Evolutionary conservation across 2,888 invertebrate genomes (phyloP).

Genomic region (Tetheella fluctuosa): DNA sequence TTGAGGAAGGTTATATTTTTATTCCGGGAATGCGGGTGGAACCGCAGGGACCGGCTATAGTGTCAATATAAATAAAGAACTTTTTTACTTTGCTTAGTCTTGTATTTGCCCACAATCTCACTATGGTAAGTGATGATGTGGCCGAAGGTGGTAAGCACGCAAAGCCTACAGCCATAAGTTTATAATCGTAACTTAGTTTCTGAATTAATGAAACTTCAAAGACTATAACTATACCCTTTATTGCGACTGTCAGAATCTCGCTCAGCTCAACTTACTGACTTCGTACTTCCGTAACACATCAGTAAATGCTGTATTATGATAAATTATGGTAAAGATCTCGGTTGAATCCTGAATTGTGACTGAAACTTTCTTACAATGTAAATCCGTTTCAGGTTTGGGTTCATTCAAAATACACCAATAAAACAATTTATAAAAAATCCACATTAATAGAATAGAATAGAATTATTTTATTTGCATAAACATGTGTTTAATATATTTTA

Average conservation of each 20-base stretch:
- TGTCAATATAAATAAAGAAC: too few relatives aligned
- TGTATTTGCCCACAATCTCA: too few relatives aligned
- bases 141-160: too few relatives aligned
- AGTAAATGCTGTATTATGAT: not conserved
- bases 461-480: too few relatives aligned
- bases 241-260: not conserved
- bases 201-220: conserved; percentile 1
- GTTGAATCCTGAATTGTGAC: not conserved
- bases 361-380: not conserved
- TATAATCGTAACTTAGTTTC: not conserved
- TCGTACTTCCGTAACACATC: conserved; percentile 4
- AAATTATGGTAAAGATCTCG: not conserved
- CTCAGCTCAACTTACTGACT: not conserved
- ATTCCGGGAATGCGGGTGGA: too few relatives aligned
- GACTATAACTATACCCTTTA: not conserved
- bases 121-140: too few relatives aligned
- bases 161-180: not conserved
- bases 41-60: too few relatives aligned
- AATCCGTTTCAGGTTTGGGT: not conserved
- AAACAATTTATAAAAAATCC: too few relatives aligned
- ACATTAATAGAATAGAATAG: too few relatives aligned
- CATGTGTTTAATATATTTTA: too few relatives aligned
- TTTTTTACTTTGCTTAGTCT: too few relatives aligned
- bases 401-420: not conserved
- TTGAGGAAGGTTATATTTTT: too few relatives aligned